Evolutionary conservation across 2,797 vertebrate genomes (phyloP), one percentile per base, ranked within the genome.

Genomic region (Lagocephalus sceleratus): DNA sequence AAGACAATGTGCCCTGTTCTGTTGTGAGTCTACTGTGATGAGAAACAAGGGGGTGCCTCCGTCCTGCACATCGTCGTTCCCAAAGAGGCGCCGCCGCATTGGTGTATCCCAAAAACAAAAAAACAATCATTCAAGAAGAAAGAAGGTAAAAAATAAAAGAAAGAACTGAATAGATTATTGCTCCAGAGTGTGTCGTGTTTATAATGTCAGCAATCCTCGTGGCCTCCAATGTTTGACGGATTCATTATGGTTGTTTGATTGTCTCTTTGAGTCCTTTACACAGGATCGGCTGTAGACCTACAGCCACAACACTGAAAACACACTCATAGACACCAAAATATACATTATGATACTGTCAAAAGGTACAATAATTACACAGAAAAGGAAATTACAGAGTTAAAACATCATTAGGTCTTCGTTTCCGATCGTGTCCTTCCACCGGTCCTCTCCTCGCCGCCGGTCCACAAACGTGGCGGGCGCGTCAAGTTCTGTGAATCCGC

Each of bases 321-420:
- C 95, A 93, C 92, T 94, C 88, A 96, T 92, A 94, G 93, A 94
- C 94, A 97, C 94, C 93, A 90, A 92, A 95, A 94, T 95, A 95
- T 95, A 90, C 91, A 92, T 87, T 90, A 95, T 95, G 94, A 94
- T 94, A 94, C 93, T 95, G 94, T 93, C 90, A 91, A 94, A 96
- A 95, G 93, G 93, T 96, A 98, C 94, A 96, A 93, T 93, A 97
- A 96, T 96, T 95, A 96, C 95, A 96, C 92, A 92, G 92, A 83
- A 91, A 91, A 90, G 81, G 74, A 91, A 91, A 90, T 89, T 87
- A 91, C 86, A 91, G 86, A 88, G 80, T 84, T 87, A 85, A 89
- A 88, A 85, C 85, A 88, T 83, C 84, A 63, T 84, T 87, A 85
- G 87, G 85, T 86, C 84, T 85, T 82, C 68, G 61, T 84, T 77